Evolutionary conservation across 2,113 vertebrate genomes (phyloP), one percentile per base, ranked within the genome.

Genomic region (Nematolebias whitei): DNA sequence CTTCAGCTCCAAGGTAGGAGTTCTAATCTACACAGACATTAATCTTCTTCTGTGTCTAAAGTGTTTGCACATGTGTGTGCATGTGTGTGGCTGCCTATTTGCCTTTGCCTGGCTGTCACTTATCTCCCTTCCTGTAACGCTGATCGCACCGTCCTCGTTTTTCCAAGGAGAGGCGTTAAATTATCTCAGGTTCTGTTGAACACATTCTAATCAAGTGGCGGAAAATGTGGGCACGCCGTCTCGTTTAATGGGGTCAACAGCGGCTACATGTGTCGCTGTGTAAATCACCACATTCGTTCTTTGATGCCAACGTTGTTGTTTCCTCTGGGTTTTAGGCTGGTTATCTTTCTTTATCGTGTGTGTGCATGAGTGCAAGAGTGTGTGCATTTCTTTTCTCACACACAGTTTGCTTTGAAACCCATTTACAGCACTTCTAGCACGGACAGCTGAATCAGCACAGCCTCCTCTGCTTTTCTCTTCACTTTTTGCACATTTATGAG

Each of bases 191-290:
- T 71, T 75, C 67, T 78, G 74, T 74, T 19, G 16, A 82, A 82
- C 90, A 82, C 79, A 71, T 75, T 76, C 57, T 56, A 59, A 72
- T 84, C 86, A 79, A 88, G 84, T 75, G 80, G 76, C 43, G 35
- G 82, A 79, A 91, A 89, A 88, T 85, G 69, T 40, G 49, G 57
- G 68, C 23, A 53, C 11, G 3, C 63, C 64, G 24, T 85, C 72
- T 82, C 55, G 66, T 88, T 88, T 86, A 89, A 77, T 63, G 63
- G 66, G 86, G 89, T 89, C 84, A 82, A 54, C 66, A 6, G 61
- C 52, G 59, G 57, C 32, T 50, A 60, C 59, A 55, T 41, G 56
- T 62, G 55, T 72, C 38, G 29, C 55, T 44, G 56, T 72, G 74
- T 73, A 69, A 85, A 77, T 79, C 71, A 15, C 43, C 41, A 24